Conservation (phyloP, 2,797 vertebrate species). For the Myotis vivesi region DNA sequence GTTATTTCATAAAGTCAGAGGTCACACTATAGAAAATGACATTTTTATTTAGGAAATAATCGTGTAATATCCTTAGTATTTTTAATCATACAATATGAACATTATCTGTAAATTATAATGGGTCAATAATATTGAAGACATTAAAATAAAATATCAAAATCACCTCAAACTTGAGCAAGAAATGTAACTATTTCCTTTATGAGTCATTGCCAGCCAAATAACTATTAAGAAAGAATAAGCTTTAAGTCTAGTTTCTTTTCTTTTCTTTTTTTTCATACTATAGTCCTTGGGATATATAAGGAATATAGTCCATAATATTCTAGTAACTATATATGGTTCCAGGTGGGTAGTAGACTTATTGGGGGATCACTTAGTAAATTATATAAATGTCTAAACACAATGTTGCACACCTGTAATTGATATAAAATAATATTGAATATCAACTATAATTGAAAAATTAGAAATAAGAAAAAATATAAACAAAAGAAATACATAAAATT, state of each 20-base stretch:
- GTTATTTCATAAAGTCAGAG: conserved; percentile 21
- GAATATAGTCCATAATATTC: neutral
- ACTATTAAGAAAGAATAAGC: neutral
- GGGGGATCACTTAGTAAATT: neutral
- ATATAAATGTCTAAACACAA: neutral
- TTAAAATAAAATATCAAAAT: conserved; percentile 37
- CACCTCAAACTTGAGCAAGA: neutral
- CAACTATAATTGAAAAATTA: neutral
- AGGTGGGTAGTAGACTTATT: neutral
- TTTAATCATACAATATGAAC: neutral
- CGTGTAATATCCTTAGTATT: neutral
- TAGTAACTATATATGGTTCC: neutral
- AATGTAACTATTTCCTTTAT: neutral
- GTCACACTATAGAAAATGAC: neutral
- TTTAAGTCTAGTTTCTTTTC: neutral
- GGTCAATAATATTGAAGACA: neutral
- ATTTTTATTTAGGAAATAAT: conserved; percentile 54
- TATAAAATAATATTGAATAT: neutral
- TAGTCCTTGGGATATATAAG: neutral
- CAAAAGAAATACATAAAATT: neutral
- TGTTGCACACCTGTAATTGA: neutral
- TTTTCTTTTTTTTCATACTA: neutral
- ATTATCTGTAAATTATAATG: conserved; percentile 4
- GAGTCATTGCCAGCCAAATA: neutral
- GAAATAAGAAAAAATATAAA: neutral